These are phyloP conservation scores for Anguilla megastoma DNA, from an alignment of 2,797 vertebrate genomes.

Conservation along the genomic window DNA sequence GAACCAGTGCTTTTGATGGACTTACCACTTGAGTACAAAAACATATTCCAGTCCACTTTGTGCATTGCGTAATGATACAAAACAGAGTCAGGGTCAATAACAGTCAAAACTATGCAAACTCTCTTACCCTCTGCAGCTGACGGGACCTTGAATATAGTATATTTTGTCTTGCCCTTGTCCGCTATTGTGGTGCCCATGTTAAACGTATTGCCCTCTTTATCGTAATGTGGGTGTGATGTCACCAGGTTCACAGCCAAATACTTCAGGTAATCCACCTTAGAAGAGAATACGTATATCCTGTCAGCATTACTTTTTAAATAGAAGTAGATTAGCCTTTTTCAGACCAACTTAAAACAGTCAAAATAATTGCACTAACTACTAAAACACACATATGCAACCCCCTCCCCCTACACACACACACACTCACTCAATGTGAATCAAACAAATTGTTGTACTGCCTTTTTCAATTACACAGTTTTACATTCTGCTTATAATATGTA, in stretches of 20 bases:
- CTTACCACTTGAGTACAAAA: not conserved
- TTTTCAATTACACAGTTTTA: too few relatives aligned
- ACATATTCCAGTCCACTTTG: not conserved
- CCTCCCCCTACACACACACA: too few relatives aligned
- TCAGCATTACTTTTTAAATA: slow-evolving; percentile 1
- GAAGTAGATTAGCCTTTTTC: not conserved
- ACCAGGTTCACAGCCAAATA: slow-evolving; percentile 80
- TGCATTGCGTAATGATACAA: not conserved
- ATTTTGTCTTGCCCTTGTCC: slow-evolving; percentile 92
- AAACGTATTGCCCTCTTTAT: slow-evolving; percentile 83
- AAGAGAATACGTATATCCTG: slow-evolving; percentile 12
- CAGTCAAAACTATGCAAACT: not conserved
- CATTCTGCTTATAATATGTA: too few relatives aligned
- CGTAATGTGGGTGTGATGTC: slow-evolving; percentile 92
- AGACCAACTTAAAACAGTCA: not conserved
- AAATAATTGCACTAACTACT: not conserved
- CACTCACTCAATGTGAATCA: too few relatives aligned
- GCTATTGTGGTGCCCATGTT: slow-evolving; percentile 91
- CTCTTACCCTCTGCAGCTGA: slow-evolving; percentile 62
- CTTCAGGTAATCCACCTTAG: slow-evolving; percentile 89
- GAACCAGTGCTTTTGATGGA: not conserved
- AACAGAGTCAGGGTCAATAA: not conserved
- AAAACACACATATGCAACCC: too few relatives aligned
- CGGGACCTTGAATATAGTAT: slow-evolving; percentile 87
- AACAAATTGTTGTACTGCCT: too few relatives aligned